Conservation (phyloP, 2,888 invertebrate species). For the Sarcophaga rosellei region DNA sequence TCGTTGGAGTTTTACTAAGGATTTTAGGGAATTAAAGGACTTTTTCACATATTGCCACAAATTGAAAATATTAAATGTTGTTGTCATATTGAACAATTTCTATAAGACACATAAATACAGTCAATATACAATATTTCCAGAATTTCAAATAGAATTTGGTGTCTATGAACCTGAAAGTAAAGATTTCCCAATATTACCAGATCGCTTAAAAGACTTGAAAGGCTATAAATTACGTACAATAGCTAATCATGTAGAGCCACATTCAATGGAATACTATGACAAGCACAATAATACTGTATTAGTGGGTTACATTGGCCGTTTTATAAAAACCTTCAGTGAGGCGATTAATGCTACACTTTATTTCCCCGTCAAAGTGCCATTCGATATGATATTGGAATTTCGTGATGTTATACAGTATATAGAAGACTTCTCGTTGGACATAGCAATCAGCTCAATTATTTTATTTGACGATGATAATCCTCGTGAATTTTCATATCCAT, state of each 20-base stretch:
- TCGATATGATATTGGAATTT: constrained; percentile 26
- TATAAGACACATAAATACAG: constrained; percentile 14
- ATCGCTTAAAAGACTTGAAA: constrained; percentile 44
- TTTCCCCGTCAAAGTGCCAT: constrained; percentile 25
- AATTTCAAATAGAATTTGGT: constrained; percentile 40
- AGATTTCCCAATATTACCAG: constrained; percentile 8
- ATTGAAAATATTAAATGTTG: constrained; percentile 58
- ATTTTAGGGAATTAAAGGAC: background rate
- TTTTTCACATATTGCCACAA: constrained; percentile 26
- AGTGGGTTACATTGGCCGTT: constrained; percentile 55
- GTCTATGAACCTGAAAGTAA: background rate
- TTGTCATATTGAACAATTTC: constrained; percentile 50
- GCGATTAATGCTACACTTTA: constrained; percentile 44
- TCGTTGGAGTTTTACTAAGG: background rate
- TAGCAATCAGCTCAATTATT: constrained; percentile 43
- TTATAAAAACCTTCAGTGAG: constrained; percentile 44
- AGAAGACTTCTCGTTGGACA: constrained; percentile 54
- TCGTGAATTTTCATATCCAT: constrained; percentile 61
- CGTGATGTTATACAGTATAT: constrained; percentile 35
- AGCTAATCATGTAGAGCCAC: constrained; percentile 55
- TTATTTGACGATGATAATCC: constrained; percentile 7
- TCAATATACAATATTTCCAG: constrained; percentile 59
- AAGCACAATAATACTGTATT: constrained; percentile 16
- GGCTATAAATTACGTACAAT: constrained; percentile 58
- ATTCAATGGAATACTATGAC: constrained; percentile 59